Conservation (phyloP, 2,113 vertebrate species). For the Cyprinodon tularosa region DNA sequence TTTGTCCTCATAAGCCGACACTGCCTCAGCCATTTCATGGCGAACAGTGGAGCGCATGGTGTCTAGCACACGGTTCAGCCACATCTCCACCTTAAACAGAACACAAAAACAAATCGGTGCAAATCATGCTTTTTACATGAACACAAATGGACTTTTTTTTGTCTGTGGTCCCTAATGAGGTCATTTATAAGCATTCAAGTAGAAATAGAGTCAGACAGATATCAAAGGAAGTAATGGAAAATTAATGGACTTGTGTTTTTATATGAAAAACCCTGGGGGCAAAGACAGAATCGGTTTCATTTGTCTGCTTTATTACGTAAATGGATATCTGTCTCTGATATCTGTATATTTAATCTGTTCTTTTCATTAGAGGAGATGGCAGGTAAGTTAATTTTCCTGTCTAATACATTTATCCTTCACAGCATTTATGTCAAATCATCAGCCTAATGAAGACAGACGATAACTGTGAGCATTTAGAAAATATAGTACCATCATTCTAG, state of each 20-base stretch:
- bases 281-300: conserved; percentile 12
- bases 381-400: conserved; percentile 15
- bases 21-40: conserved; percentile 84
- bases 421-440: neutral
- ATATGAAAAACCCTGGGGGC: conserved; percentile 52
- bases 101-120: neutral
- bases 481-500: neutral
- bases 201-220: conserved; percentile 56
- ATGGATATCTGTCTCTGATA: conserved; percentile 44
- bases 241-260: conserved; percentile 60
- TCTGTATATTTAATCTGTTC: neutral
- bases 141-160: conserved; percentile 35
- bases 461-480: conserved; percentile 7
- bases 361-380: conserved; percentile 8
- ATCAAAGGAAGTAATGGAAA: conserved; percentile 61
- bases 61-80: conserved; percentile 87
- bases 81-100: conserved; percentile 86
- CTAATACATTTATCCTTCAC: conserved; percentile 3
- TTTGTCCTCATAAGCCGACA: conserved; percentile 90
- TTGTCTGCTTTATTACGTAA: conserved; percentile 24
- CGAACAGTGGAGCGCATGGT: conserved; percentile 89
- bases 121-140: conserved; percentile 28
- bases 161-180: conserved; percentile 60
- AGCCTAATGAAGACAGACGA: conserved; percentile 10
- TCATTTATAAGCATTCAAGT: conserved; percentile 69